phyloP scores from a whole-genome alignment of 2,888 invertebrate genomes.

The Rutpela maculata region DNA sequence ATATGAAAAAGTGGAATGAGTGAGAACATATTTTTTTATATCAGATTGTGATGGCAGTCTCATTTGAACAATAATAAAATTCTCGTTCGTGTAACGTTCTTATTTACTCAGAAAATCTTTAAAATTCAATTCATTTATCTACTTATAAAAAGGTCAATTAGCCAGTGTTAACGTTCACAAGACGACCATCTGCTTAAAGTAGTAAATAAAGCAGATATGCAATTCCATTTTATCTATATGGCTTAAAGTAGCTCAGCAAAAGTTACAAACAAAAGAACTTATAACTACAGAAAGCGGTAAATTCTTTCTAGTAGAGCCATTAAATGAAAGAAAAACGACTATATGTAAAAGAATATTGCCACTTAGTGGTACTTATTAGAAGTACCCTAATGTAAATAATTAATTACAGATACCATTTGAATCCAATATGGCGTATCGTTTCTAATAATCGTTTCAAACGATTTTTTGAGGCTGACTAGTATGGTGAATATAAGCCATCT shows the following conservation, averaged over 20 bases:
- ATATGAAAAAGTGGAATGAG: constrained; percentile 40
- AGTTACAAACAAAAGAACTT: neutral
- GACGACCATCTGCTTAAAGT: constrained; percentile 22
- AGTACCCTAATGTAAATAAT: too few species aligned
- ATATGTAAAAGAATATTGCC: too few species aligned
- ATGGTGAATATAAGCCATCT: too few species aligned
- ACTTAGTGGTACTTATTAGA: too few species aligned
- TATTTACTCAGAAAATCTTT: neutral
- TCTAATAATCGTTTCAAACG: too few species aligned
- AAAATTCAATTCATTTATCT: constrained; percentile 5
- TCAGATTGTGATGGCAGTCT: constrained; percentile 35
- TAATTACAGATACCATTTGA: too few species aligned
- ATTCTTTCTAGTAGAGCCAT: neutral
- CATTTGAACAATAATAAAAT: constrained; percentile 17
- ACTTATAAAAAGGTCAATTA: neutral
- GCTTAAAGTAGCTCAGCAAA: constrained; percentile 24
- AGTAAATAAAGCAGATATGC: constrained; percentile 30
- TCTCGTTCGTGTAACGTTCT: constrained; percentile 2
- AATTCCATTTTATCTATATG: constrained; percentile 23
- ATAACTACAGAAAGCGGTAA: constrained; percentile 25
- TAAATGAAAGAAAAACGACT: too few species aligned
- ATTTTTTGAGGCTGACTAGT: too few species aligned
- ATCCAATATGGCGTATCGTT: too few species aligned
- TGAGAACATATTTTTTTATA: constrained; percentile 7
- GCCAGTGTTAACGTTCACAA: constrained; percentile 7